Base-by-base conservation (phyloP, 1,140 invertebrate genomes). In the Aphis craccivora region DNA sequence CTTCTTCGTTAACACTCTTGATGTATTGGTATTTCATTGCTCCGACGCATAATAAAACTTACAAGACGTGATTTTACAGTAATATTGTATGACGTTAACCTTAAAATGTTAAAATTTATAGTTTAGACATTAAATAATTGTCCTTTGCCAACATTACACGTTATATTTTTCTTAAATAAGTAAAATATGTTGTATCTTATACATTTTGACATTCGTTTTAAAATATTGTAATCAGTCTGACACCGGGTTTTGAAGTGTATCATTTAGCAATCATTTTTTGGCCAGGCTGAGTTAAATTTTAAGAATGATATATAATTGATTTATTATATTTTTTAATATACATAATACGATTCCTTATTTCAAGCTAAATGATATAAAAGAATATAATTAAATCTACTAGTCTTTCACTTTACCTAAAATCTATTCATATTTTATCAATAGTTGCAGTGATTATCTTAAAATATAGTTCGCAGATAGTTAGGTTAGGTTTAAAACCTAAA, bases 391-490 rank as follows among this genome's bases (percentile, higher is more conserved):
- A 14, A n/a, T 22, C 30, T 18, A 67, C 30, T 11, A 30, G 30
- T 67, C 11, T 30, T 14, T 67, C 11, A 67, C 30, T 67, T 67
- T 18, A 18, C 14, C 11, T 30, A 67, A n/a, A 60, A 14, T 67
- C 11, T n/a, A 30, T 67, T 67, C 30, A n/a, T 5, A 67, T 67
- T 30, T n/a, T n/a, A 9, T 76, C 30, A n/a, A n/a, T 76, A 76
- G 30, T 35, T 2, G n/a, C n/a, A 18, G 14, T n/a, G 0, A n/a
- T 67, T 1, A n/a, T 14, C 0, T n/a, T 76, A n/a, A 1, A n/a
- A 76, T 76, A 76, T n/a, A 76, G 4, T 76, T 1, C 30, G 14
- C 60, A 35, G 18, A 76, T n/a, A 76, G 18, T 40, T 76, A 76
- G 18, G 6, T 76, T n/a, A n/a, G n/a, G n/a, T n/a, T 0, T 22